Percentiles rank a stretch among this genome's conserved stretches.
These are phyloP conservation scores for Enhydra lutris DNA, from an alignment of 2,113 vertebrate genomes.

Conservation along the genomic window DNA sequence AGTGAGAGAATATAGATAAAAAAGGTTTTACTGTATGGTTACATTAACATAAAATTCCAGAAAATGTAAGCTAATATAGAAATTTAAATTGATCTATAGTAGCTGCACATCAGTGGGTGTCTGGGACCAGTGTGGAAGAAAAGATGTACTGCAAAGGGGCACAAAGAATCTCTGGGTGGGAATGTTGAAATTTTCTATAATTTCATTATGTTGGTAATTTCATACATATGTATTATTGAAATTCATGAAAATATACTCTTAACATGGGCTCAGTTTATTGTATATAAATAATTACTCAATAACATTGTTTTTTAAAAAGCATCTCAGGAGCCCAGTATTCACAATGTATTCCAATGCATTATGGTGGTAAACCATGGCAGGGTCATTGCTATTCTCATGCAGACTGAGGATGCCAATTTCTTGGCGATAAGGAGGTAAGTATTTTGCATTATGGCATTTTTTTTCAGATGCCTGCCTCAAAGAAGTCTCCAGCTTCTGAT, in stretches of 20 bases:
- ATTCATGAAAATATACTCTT: background rate
- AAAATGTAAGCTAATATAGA: constrained; percentile 1
- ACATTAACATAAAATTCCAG: constrained; percentile 17
- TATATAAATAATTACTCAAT: background rate
- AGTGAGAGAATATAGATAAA: background rate
- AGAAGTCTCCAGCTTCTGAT: background rate
- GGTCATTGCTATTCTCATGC: background rate
- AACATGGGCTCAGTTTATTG: background rate
- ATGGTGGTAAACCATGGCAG: background rate
- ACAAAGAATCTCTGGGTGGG: background rate
- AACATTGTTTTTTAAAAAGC: background rate
- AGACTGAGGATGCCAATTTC: background rate
- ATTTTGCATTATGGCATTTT: constrained; percentile 20
- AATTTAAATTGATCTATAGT: background rate
- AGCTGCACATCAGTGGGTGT: background rate
- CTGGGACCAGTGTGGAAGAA: background rate
- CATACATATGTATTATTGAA: background rate
- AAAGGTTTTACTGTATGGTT: background rate
- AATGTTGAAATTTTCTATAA: background rate
- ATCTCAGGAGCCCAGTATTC: background rate
- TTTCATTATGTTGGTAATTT: background rate
- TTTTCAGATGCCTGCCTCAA: background rate
- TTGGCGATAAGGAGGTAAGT: background rate
- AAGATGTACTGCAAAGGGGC: background rate
- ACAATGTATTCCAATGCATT: background rate